Percentiles rank a stretch among this genome's conserved stretches.
Conservation (phyloP, 2,797 vertebrate genomes). For the Salarias fasciatus region DNA sequence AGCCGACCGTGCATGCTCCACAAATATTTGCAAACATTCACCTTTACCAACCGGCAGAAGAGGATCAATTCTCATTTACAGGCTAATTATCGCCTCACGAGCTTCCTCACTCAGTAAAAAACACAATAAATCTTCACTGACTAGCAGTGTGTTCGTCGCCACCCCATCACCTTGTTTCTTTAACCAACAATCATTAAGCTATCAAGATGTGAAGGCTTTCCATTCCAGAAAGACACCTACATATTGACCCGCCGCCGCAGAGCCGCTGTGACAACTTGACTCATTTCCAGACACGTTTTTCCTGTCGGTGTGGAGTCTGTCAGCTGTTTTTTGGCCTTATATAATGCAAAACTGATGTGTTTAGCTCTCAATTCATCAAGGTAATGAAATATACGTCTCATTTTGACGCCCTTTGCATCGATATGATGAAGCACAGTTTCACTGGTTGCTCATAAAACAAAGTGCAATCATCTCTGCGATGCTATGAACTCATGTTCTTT, state of each 20-base stretch:
- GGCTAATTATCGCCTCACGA: conserved; percentile 63
- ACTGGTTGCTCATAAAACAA: no score
- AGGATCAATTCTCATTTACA: conserved; percentile 70
- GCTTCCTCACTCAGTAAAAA: conserved; percentile 50
- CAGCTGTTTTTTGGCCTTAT: conserved; percentile 20
- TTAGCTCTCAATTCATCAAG: conserved; percentile 48
- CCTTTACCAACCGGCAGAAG: conserved; percentile 38
- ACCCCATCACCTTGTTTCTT: conserved; percentile 39
- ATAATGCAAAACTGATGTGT: conserved; percentile 14
- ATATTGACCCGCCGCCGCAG: conserved; percentile 37
- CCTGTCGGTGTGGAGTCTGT: conserved; percentile 3
- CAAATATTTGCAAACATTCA: conserved; percentile 54
- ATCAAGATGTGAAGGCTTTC: conserved; percentile 41
- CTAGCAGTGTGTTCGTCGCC: conserved; percentile 31
- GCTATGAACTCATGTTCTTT: no score
- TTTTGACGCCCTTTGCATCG: no score
- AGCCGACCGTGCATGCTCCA: conserved; percentile 29
- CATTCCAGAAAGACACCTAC: conserved; percentile 37
- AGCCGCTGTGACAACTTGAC: conserved; percentile 25
- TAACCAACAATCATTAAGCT: conserved; percentile 53
- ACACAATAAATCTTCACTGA: conserved; percentile 46
- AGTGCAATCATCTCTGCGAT: no score
- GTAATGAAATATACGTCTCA: conserved; percentile 1
- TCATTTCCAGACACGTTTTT: conserved; percentile 42
- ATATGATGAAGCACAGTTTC: no score